These are phyloP conservation scores for Drosophila quadrilineata DNA, from an alignment of 1,140 invertebrate genomes.

Conservation along the genomic window DNA sequence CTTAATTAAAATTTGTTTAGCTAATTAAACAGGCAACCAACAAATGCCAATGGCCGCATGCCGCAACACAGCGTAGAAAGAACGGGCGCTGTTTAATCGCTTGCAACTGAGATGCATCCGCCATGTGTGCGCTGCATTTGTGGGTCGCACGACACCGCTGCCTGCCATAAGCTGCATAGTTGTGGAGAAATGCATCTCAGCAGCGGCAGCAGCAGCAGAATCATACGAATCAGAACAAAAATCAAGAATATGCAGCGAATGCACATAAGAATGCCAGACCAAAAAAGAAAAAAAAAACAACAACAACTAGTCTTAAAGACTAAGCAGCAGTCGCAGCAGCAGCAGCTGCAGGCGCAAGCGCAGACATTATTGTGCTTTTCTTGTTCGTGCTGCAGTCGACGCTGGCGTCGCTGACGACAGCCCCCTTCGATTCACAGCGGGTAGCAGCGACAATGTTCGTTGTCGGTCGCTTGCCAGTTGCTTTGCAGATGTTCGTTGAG, in stretches of 20 bases:
- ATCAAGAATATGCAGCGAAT: constrained; percentile 69
- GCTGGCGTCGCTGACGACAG: constrained; percentile 1
- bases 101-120: constrained; percentile 34
- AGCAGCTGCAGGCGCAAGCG: constrained; percentile 15
- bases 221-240: constrained; percentile 68
- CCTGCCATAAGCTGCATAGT: constrained; percentile 35
- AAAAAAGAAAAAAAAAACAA: too few species aligned
- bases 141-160: constrained; percentile 43
- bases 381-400: constrained; percentile 3
- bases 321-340: neutral
- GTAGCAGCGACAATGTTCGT: constrained; percentile 1
- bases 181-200: constrained; percentile 64
- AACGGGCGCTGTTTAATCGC: constrained; percentile 53
- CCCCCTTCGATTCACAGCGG: too few species aligned
- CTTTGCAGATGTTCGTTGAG: constrained; percentile 51
- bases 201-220: constrained; percentile 14
- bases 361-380: constrained; percentile 2
- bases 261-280: constrained; percentile 66
- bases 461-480: constrained; percentile 61
- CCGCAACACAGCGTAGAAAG: too few species aligned
- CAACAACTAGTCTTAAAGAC: too few species aligned
- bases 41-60: constrained; percentile 57
- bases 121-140: constrained; percentile 44
- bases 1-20: constrained; percentile 75
- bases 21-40: constrained; percentile 47